Base-by-base conservation (phyloP, 2,797 vertebrate genomes). In the Pangasius krempfi region DNA sequence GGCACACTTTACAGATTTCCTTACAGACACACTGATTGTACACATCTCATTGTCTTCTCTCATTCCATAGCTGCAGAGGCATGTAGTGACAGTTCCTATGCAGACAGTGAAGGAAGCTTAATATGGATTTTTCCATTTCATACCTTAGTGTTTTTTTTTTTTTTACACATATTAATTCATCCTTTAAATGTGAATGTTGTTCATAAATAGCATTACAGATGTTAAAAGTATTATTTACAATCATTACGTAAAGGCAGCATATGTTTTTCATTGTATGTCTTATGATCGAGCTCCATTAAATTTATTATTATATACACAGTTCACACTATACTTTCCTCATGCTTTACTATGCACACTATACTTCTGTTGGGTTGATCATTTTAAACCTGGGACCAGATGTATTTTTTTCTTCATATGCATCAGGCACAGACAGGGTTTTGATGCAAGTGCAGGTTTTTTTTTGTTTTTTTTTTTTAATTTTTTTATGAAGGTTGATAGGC, bases 1-100 rank as follows among this genome's bases (percentile, higher is more conserved):
- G 80, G 40, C 80, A 88, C 68, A 75, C 79, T 60, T 84, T 73
- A 54, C 30, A 84, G 25, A 85, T 78, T 83, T 60, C 54, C 64
- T 78, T 54, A 47, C 84, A 56, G 84, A 56, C 88, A 86, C 47
- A 20, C 13, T 2, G 22, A 66, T 44, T 54, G 52, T 1, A 13
- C 56, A 40, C 5, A 56, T 64, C 73, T 68, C 30, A 56, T 22
- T n/a, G 62, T 79, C 22, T 80, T 66, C n/a, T 72, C 33, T 87
- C 56, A 33, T 75, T 88, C 83, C 62, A 10, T 92, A 68, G 27
- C 81, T 66, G 58, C 5, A 44, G 58, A 62, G 33, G 33, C 30
- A 60, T 81, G 18, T 9, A 79, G 78, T 80, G 78, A 22, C 50
- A 54, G 7, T 52, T 30, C 50, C n/a, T 8, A 30, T 8, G 7